Base-by-base conservation (phyloP, 2,113 vertebrate species). In the Pelecanoides urinatrix region DNA sequence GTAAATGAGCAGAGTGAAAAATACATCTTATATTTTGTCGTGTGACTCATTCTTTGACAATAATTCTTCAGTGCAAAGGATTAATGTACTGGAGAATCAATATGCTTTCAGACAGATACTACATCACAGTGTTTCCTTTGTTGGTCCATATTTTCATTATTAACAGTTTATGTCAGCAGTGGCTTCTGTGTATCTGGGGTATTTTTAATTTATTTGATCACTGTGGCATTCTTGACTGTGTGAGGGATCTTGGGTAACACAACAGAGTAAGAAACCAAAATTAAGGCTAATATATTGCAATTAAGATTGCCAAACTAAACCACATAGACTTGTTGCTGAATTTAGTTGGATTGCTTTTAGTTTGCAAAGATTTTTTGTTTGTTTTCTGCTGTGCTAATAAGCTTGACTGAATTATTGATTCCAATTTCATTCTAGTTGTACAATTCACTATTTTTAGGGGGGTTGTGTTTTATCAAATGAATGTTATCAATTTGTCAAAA, bases 31-130 rank as follows among this genome's bases (percentile, higher is more conserved):
- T 94, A 84, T 94, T 96, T 97, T 97, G 90, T 93, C 66, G 90
- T 91, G 80, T 98, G 96, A 97, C 91, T 97, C 96, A 96, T 92
- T 95, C 95, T 82, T 88, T 97, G 97, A 96, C 97, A 97, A 96
- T 98, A 98, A 97, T 97, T 98, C 95, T 88, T 95, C 93, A 95
- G 73, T 92, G 94, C 88, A 97, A 96, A 97, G 88, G 86, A 98
- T 96, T 97, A 97, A 98, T 97, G 97, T 95, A 96, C 95, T 95
- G 52, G 26, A 92, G 96, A 98, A 98, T 98, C 97, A 94, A 98
- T 98, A 98, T 63, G 94, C 96, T 98, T 97, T 97, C 96, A 98
- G 97, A 97, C 93, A 92, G 87, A 87, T 82, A 87, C 72, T 96
- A 94, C 88, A 95, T 98, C 95, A 97, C 70, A 92, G 84, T 90